Conservation (phyloP, 2,888 invertebrate genomes). For the Terebella lapidaria region DNA sequence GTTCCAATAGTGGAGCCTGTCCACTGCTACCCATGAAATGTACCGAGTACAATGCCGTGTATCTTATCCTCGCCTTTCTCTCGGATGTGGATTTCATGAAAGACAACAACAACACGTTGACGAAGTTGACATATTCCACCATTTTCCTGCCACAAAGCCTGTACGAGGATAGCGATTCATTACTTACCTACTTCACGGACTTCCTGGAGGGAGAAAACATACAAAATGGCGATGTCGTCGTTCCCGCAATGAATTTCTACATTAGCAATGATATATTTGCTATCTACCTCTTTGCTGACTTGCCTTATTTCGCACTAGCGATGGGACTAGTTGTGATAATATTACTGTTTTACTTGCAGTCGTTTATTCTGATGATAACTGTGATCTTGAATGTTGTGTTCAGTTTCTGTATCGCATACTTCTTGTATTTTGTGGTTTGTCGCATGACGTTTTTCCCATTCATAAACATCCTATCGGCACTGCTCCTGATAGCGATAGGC, state of each 20-base stretch:
- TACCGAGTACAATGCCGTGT: slow-evolving; percentile 73
- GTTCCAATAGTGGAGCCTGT: slow-evolving; percentile 1
- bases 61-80: slow-evolving; percentile 78
- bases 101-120: slow-evolving; percentile 3
- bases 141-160: slow-evolving; percentile 68
- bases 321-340: slow-evolving; percentile 69
- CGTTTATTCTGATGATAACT: slow-evolving; percentile 77
- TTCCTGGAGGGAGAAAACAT: slow-evolving; percentile 36
- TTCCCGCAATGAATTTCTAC: slow-evolving; percentile 80
- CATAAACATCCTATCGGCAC: slow-evolving; percentile 89
- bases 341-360: slow-evolving; percentile 84
- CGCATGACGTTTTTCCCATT: slow-evolving; percentile 88
- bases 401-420: slow-evolving; percentile 84
- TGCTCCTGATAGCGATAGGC: slow-evolving; percentile 77
- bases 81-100: slow-evolving; percentile 69
- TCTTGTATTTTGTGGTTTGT: slow-evolving; percentile 80
- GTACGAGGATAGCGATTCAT: slow-evolving; percentile 51
- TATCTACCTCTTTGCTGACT: slow-evolving; percentile 73
- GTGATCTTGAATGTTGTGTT: slow-evolving; percentile 77
- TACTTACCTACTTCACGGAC: slow-evolving; percentile 68
- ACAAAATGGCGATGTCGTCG: slow-evolving; percentile 54
- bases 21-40: slow-evolving; percentile 70
- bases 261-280: slow-evolving; percentile 83
- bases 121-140: slow-evolving; percentile 66
- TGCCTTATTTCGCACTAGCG: slow-evolving; percentile 72